phyloP scores from a whole-genome alignment of 2,113 vertebrate species.

The Esox niger region DNA sequence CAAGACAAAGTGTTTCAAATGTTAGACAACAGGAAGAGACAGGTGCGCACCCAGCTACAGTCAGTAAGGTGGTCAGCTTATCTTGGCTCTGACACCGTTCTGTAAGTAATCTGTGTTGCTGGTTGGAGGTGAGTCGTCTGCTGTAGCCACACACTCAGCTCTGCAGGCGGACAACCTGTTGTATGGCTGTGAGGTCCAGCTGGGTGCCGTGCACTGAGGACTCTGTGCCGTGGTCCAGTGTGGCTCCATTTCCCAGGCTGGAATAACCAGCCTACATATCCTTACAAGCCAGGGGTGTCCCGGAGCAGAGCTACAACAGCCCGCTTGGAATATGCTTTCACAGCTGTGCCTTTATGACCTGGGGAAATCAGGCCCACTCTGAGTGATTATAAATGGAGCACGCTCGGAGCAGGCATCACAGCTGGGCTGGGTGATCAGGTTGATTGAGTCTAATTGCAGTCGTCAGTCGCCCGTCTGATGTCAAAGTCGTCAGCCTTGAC shows the following conservation, averaged over 20 bases:
- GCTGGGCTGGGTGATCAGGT: background rate
- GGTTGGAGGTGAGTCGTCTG: background rate
- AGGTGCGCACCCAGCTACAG: background rate
- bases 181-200: background rate
- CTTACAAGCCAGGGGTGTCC: background rate
- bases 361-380: background rate
- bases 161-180: constrained; percentile 35
- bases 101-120: constrained; percentile 24
- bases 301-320: background rate
- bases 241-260: constrained; percentile 17
- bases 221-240: background rate
- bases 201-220: too few relatives aligned
- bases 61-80: background rate
- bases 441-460: background rate
- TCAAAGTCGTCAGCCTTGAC: background rate
- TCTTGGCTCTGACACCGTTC: constrained; percentile 32
- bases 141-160: background rate
- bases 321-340: background rate
- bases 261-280: background rate
- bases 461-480: background rate
- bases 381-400: background rate
- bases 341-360: constrained; percentile 12
- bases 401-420: too few relatives aligned
- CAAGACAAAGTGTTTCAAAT: constrained; percentile 15
- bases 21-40: background rate